Conservation (phyloP, 2,113 vertebrate species). For the Turdus rufiventris region DNA sequence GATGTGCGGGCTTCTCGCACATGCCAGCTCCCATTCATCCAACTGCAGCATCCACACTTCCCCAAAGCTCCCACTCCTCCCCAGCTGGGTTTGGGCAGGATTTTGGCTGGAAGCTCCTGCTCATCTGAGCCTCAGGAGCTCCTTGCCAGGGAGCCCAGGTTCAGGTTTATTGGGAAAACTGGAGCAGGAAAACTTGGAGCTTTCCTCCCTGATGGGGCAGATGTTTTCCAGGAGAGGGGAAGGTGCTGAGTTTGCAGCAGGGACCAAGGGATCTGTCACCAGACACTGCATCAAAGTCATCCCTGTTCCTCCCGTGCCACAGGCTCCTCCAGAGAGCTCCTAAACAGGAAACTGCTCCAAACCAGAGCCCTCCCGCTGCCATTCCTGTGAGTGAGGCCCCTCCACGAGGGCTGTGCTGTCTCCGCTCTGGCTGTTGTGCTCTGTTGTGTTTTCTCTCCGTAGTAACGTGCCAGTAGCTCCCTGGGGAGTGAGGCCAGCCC, state of each 20-base stretch:
- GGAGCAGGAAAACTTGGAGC: neutral
- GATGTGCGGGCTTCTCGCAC: rapidly evolving
- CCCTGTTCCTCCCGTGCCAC: rapidly evolving
- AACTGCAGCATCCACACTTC: neutral
- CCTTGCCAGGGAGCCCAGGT: neutral
- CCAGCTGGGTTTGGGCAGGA: neutral
- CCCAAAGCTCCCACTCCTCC: neutral
- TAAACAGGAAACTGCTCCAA: neutral
- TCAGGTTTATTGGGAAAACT: neutral
- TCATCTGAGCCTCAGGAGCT: neutral
- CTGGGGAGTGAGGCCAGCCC: neutral
- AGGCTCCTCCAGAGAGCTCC: neutral
- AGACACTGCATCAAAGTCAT: neutral
- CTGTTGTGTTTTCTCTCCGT: conserved; percentile 34
- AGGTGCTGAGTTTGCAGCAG: neutral
- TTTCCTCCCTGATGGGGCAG: neutral
- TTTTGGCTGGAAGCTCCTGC: neutral
- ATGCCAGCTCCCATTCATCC: rapidly evolving
- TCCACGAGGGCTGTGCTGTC: neutral
- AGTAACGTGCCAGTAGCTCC: conserved; percentile 12
- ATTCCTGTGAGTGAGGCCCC: neutral
- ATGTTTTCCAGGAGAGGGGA: neutral
- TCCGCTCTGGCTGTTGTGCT: neutral
- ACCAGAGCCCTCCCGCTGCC: neutral
- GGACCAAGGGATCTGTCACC: neutral